These are phyloP conservation scores for Fissipunctia ypsillon DNA, from an alignment of 2,888 invertebrate genomes.

Conservation along the genomic window DNA sequence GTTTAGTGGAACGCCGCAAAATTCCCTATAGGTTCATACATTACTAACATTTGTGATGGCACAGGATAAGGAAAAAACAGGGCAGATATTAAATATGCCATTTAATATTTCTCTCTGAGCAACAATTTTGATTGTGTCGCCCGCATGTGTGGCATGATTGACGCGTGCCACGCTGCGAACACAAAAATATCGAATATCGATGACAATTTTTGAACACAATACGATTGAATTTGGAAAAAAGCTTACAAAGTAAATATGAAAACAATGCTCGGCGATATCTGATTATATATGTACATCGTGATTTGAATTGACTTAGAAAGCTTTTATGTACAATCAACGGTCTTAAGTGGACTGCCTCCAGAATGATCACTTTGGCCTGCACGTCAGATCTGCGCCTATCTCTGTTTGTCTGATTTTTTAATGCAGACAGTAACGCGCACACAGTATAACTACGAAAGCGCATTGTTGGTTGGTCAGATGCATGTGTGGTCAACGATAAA, in stretches of 20 bases:
- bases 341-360: too few species aligned
- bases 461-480: too few species aligned
- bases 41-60: slow-evolving; percentile 58
- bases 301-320: slow-evolving; percentile 14
- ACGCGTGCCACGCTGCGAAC: slow-evolving; percentile 77
- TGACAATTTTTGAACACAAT: slow-evolving; percentile 69
- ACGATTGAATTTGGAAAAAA: slow-evolving; percentile 39
- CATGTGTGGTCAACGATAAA: too few species aligned
- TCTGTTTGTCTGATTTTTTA: too few species aligned
- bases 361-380: too few species aligned
- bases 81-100: slow-evolving; percentile 74
- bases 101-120: slow-evolving; percentile 78
- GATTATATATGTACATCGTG: slow-evolving; percentile 16
- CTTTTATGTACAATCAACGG: too few species aligned
- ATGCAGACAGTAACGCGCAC: too few species aligned
- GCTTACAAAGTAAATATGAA: slow-evolving; percentile 29
- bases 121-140: slow-evolving; percentile 83
- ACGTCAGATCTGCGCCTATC: too few species aligned
- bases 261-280: slow-evolving; percentile 23
- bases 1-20: slow-evolving; percentile 48
- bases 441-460: too few species aligned
- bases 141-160: slow-evolving; percentile 83
- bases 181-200: slow-evolving; percentile 75
- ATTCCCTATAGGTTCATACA: slow-evolving; percentile 42
- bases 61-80: slow-evolving; percentile 61